A percentile compares a stretch with the other conserved stretches of the same genome.
Conservation (phyloP, 2,888 invertebrate genomes). For the Hemithea aestivaria region DNA sequence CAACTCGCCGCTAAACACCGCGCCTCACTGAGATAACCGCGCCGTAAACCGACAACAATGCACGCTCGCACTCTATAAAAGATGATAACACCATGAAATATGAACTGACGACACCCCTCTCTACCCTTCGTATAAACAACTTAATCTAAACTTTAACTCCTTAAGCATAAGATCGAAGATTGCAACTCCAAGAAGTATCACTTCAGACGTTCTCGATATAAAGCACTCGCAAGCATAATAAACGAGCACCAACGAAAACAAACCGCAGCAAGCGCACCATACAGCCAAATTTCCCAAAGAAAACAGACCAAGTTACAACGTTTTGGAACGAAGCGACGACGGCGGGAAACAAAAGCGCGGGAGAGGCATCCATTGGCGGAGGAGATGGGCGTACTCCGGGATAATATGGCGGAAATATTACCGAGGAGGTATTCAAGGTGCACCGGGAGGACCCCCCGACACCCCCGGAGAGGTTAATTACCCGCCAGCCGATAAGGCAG, state of each 20-base stretch:
- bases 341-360: conserved; percentile 77
- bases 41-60: conserved; percentile 76
- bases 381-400: conserved; percentile 72
- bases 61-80: conserved; percentile 78
- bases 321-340: conserved; percentile 65
- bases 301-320: conserved; percentile 70
- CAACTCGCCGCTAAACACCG: conserved; percentile 70
- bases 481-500: conserved; percentile 78
- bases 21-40: conserved; percentile 68
- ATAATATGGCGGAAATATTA: conserved; percentile 79
- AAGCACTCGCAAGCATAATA: conserved; percentile 55
- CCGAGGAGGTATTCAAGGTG: conserved; percentile 75
- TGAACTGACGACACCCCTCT: conserved; percentile 73
- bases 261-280: conserved; percentile 62
- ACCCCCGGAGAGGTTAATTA: conserved; percentile 76
- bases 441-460: conserved; percentile 43
- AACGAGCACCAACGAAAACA: conserved; percentile 68
- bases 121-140: conserved; percentile 31
- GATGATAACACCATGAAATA: conserved; percentile 79
- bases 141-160: conserved; percentile 29
- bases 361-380: conserved; percentile 72
- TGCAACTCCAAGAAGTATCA: conserved; percentile 15
- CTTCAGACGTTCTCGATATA: conserved; percentile 46
- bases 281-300: conserved; percentile 73
- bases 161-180: conserved; percentile 28